Percentiles rank a stretch among this genome's conserved stretches.
phyloP scores from a whole-genome alignment of 1,140 invertebrate species.

The Protaetia brevitarsis region DNA sequence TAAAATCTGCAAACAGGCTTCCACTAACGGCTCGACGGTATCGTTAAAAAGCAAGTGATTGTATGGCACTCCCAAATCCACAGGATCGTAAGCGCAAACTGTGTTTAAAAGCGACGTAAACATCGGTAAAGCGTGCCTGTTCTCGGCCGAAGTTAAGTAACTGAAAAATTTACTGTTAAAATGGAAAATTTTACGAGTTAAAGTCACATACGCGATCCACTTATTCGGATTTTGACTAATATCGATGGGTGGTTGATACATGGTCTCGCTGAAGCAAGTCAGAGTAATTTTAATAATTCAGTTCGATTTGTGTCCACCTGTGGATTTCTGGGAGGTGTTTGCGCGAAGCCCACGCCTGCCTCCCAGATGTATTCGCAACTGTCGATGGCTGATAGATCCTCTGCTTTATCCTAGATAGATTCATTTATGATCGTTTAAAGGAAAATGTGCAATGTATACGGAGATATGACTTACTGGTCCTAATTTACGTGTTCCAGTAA shows the following conservation, averaged over 20 bases:
- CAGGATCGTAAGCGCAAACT: slow-evolving; percentile 96
- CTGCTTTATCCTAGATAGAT: slow-evolving; percentile 79
- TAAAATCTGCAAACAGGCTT: slow-evolving; percentile 91
- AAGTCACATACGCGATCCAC: slow-evolving; percentile 63
- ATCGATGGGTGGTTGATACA: slow-evolving; percentile 86
- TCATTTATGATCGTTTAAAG: too few species aligned
- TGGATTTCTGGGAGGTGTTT: slow-evolving; percentile 78
- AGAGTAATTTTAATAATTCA: slow-evolving; percentile 92
- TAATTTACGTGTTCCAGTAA: slow-evolving; percentile 77
- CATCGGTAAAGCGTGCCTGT: slow-evolving; percentile 89
- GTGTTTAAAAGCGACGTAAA: slow-evolving; percentile 98
- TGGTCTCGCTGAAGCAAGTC: slow-evolving; percentile 96
- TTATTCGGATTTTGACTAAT: slow-evolving; percentile 63
- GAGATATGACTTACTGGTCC: slow-evolving; percentile 88
- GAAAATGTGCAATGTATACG: too few species aligned
- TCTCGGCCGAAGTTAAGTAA: slow-evolving; percentile 64
- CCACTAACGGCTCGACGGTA: slow-evolving; percentile 90
- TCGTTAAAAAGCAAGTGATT: slow-evolving; percentile 97
- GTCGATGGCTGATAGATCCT: slow-evolving; percentile 93
- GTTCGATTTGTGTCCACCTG: slow-evolving; percentile 84
- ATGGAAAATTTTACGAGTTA: neutral
- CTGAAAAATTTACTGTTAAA: slow-evolving; percentile 42
- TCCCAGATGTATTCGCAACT: slow-evolving; percentile 99
- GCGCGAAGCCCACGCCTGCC: slow-evolving; percentile 96
- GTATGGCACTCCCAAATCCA: slow-evolving; percentile 95